Evolutionary conservation across 2,113 vertebrate genomes (phyloP), one percentile per base, ranked within the genome.

Genomic region (Mirza zaza): DNA sequence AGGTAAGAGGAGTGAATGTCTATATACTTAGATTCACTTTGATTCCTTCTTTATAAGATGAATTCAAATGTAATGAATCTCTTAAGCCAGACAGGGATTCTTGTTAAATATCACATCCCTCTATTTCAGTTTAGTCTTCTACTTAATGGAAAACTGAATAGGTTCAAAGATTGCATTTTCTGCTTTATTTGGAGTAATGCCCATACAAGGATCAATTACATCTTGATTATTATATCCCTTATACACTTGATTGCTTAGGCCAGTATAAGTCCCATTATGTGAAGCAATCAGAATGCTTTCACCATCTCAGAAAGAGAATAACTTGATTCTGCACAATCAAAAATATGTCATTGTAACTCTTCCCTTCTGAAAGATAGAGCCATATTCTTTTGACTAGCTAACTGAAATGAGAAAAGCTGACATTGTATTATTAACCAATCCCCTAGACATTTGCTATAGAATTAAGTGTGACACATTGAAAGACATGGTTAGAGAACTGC

Each of bases 201-300:
- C 0, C 4, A 97, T 95, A 92, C 77, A 57, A 96, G 77, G 96
- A 97, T 98, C 97, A 97, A 97, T 97, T 98, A 97, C 71, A 83
- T 97, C 92, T 97, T 97, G 91, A 97, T 96, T 89, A 96, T 85
- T 92, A 80, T 88, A 83, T 96, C 42, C 81, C 63, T 84, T 91
- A 70, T 83, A 79, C 61, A 93, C 39, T 97, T 97, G 97, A 97
- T 98, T 98, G 94, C 80, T 85, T 77, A 85, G 80, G 36, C 87
- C 59, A 76, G 32, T 94, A 48, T 93, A 65, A 68, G 52, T 85
- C 59, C 32, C 83, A 97, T 96, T 97, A 95, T 97, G 90, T n/a
- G 67, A 91, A 92, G 75, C 93, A 97, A 97, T 98, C 93, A 98
- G 76, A 93, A 93, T 96, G 76, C 84, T 94, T 97, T 95, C 90